Base-by-base conservation (phyloP, 1,140 invertebrate species). In the Vanessa atalanta region DNA sequence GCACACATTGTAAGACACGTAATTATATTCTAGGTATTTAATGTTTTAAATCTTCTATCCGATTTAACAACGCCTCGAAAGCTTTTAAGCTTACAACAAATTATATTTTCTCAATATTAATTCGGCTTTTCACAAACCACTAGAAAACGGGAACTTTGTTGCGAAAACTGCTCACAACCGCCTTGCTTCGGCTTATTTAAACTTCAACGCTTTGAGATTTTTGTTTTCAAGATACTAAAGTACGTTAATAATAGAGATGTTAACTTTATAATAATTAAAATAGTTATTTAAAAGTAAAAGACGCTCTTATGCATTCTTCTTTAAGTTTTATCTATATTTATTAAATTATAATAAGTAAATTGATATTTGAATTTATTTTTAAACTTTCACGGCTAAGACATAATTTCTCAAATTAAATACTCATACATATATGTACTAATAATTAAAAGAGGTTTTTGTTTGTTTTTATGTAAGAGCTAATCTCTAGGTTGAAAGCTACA, bases 101-200 rank as follows among this genome's bases (percentile, higher is more conserved):
- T 57, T 61, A 61, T 61, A 61, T 37, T 37, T 61, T 61, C 57
- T 61, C 57, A 61, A 61, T 61, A 37, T 37, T 61, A 61, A 61
- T 61, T 61, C 57, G 57, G 57, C 57, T 61, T 61, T 37, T 61
- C 57, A 61, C 31, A 61, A 61, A 37, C 57, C 57, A 61, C 57
- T 61, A 61, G 57, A 37, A 61, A 61, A 37, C 57, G 26, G 23
- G 15, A 61, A 61, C 57, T 61, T 61, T 61, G 53, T 60, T 69
- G 50, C 15, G 66, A 69, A 68, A 69, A 55, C 53, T 55, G 50
- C 26, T 69, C 55, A 55, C 66, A 12, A 69, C 37, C 66, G 66
- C 53, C 53, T 69, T 60, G 43, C 66, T 55, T 57, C 37, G 37
- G 66, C 66, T 68, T 68, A 57, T 69, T 57, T 57, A 69, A 69